Percentiles rank a stretch among this genome's conserved stretches.
phyloP scores from a whole-genome alignment of 2,113 vertebrate genomes.

The Rhipidura dahli region DNA sequence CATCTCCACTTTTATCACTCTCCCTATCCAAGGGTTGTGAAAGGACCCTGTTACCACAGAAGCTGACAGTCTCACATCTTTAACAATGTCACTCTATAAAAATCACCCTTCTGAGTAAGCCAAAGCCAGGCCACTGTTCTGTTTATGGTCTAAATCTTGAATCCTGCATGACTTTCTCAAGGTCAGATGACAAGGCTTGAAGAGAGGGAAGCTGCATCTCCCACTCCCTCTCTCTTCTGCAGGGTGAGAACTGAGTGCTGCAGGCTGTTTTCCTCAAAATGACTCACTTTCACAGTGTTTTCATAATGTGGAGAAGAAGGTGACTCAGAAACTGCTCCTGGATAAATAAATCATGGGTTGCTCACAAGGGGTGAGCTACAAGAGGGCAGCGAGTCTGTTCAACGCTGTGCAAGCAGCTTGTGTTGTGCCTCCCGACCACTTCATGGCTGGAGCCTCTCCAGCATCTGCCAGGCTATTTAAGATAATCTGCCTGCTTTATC shows the following conservation, averaged over 20 bases:
- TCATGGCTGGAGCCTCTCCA: background rate
- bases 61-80: background rate
- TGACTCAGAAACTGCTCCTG: constrained; percentile 53
- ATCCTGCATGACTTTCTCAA: background rate
- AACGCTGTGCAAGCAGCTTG: background rate
- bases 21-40: background rate
- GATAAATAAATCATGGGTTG: constrained; percentile 46
- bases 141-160: background rate
- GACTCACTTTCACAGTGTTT: constrained; percentile 55
- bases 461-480: constrained; percentile 34
- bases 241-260: background rate
- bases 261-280: constrained; percentile 18
- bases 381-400: constrained; percentile 10
- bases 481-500: constrained; percentile 39
- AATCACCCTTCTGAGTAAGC: background rate
- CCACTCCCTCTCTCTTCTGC: background rate
- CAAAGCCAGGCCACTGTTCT: background rate
- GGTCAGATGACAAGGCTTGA: background rate
- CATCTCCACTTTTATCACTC: background rate
- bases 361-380: background rate
- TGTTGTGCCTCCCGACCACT: background rate
- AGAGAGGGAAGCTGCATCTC: background rate
- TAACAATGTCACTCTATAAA: background rate
- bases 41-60: background rate
- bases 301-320: background rate